These are phyloP conservation scores for Spilogale gracilis DNA, from an alignment of 2,113 vertebrate genomes.

Conservation along the genomic window DNA sequence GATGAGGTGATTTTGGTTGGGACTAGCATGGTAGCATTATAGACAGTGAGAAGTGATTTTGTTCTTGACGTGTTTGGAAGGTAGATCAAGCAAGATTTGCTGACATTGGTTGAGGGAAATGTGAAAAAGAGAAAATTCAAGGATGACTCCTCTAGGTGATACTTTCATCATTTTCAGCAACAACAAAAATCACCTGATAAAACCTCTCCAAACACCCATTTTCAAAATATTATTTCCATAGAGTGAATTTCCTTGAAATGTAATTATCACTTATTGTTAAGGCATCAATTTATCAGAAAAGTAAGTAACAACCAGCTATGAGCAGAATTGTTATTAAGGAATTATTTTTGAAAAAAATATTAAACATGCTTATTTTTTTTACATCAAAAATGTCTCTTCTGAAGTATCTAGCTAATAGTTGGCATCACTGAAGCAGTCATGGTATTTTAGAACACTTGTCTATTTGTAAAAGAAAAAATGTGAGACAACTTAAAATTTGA, in stretches of 20 bases:
- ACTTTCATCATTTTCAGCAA: not conserved
- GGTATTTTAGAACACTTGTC: not conserved
- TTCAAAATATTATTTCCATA: not conserved
- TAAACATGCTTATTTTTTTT: not conserved
- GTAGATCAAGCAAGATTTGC: not conserved
- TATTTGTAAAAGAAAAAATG: not conserved
- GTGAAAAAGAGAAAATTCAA: not conserved
- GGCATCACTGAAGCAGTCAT: not conserved
- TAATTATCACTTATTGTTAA: not conserved
- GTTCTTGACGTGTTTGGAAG: not conserved
- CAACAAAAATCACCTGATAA: not conserved
- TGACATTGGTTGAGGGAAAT: not conserved
- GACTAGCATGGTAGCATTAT: not conserved
- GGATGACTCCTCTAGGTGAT: not conserved
- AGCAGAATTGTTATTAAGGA: not conserved
- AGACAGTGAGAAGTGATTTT: not conserved
- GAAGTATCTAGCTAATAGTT: not conserved
- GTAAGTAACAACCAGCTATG: not conserved
- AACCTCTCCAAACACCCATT: not conserved
- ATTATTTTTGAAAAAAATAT: not conserved
- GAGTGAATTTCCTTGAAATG: slow-evolving; percentile 5
- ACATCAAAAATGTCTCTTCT: not conserved
- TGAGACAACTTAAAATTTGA: not conserved
- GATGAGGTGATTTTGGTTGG: not conserved
- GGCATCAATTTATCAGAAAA: not conserved